These are phyloP conservation scores for Danio choprae DNA, from an alignment of 2,797 vertebrate species.

Conservation along the genomic window DNA sequence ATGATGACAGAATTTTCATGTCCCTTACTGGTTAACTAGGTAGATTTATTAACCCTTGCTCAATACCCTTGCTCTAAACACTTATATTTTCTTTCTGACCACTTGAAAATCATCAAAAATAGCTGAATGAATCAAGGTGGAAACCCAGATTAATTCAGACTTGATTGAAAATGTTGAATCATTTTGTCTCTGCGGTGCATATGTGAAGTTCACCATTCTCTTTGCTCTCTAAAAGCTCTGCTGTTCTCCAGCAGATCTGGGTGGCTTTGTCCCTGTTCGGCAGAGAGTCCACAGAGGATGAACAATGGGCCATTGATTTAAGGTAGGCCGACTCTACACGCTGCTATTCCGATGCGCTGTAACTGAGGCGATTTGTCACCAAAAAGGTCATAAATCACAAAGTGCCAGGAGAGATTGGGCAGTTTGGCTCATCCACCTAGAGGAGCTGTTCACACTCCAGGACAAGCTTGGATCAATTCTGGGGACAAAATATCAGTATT, in stretches of 20 bases:
- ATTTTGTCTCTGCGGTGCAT: background rate
- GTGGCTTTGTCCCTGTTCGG: conserved; percentile 54
- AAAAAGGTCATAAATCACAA: conserved; percentile 75
- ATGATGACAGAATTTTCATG: too few relatives aligned
- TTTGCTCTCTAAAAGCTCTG: conserved; percentile 23
- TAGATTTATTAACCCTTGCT: background rate
- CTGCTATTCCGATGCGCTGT: conserved; percentile 55
- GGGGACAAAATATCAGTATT: background rate
- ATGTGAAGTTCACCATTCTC: background rate
- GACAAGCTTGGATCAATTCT: conserved; percentile 34
- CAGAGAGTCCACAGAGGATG: conserved; percentile 35
- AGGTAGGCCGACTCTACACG: conserved; percentile 43
- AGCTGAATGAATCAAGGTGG: background rate
- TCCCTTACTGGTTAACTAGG: background rate
- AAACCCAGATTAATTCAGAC: background rate
- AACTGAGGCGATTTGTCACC: conserved; percentile 73
- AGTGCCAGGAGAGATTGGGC: conserved; percentile 56
- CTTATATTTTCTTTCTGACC: background rate
- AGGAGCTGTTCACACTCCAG: conserved; percentile 40
- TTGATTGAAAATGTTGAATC: background rate
- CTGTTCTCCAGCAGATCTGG: conserved; percentile 56
- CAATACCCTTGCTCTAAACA: background rate
- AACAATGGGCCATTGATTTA: conserved; percentile 65
- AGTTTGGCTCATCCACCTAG: conserved; percentile 56
- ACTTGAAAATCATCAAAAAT: background rate